phyloP scores from a whole-genome alignment of 2,113 vertebrate species.

The Kryptolebias marmoratus region DNA sequence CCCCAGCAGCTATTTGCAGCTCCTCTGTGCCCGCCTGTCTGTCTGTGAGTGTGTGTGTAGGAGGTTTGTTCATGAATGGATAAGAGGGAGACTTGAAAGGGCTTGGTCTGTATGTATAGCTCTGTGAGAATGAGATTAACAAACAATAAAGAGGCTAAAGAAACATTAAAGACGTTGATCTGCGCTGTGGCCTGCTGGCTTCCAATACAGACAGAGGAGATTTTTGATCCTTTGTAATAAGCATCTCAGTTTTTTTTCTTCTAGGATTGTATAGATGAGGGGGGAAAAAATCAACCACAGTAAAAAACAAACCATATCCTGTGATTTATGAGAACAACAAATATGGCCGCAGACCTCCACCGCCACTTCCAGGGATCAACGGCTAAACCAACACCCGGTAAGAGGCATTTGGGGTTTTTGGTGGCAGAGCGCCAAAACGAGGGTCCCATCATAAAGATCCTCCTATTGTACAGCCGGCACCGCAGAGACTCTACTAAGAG shows the following conservation, averaged over 20 bases:
- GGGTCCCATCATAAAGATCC: conserved; percentile 62
- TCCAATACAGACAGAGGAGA: conserved; percentile 15
- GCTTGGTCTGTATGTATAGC: conserved; percentile 28
- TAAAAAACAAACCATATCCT: conserved; percentile 54
- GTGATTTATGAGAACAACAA: conserved; percentile 50
- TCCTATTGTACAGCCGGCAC: conserved; percentile 48
- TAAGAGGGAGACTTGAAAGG: conserved; percentile 18
- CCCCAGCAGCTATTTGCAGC: conserved; percentile 41
- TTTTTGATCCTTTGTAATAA: conserved; percentile 46
- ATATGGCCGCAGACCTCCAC: conserved; percentile 36
- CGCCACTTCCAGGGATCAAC: conserved; percentile 73
- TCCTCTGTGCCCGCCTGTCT: conserved; percentile 51
- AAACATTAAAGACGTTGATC: conserved; percentile 34
- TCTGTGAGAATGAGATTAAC: conserved; percentile 11
- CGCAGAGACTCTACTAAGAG: conserved; percentile 53
- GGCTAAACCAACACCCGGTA: conserved; percentile 73
- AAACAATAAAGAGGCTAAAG: conserved; percentile 35
- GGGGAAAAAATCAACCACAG: conserved; percentile 39
- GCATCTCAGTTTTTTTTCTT: conserved; percentile 40
- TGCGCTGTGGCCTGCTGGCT: conserved; percentile 43
- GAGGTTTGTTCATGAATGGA: conserved; percentile 41
- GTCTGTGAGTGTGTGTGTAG: conserved; percentile 51
- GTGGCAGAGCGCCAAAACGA: conserved; percentile 65
- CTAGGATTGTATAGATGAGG: conserved; percentile 23
- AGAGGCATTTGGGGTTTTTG: conserved; percentile 53